Percentiles rank a stretch among this genome's conserved stretches.
Evolutionary conservation across 2,113 vertebrate species (phyloP).

Genomic region (Crotophaga sulcirostris): DNA sequence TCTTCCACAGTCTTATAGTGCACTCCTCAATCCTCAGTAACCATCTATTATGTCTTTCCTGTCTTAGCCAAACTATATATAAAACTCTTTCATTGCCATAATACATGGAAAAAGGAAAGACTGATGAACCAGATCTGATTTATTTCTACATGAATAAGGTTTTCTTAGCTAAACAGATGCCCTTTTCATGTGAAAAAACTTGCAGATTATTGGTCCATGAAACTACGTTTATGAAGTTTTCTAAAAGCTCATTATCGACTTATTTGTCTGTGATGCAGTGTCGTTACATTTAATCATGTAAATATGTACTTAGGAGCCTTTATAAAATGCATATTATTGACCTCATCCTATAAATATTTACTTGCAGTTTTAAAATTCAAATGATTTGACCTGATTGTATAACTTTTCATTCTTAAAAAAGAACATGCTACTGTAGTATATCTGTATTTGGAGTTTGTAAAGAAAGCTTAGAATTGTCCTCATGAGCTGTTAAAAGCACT

Average conservation of each 20-base stretch:
- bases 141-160: not conserved
- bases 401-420: not conserved
- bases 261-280: not conserved
- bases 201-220: not conserved
- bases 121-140: not conserved
- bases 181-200: not conserved
- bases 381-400: not conserved
- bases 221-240: not conserved
- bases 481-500: not conserved
- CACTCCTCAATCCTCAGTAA: not conserved
- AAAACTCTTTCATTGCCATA: not conserved
- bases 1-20: not conserved
- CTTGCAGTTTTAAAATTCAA: not conserved
- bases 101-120: not conserved
- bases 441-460: not conserved
- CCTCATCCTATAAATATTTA: not conserved
- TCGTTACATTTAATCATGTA: not conserved
- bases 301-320: not conserved
- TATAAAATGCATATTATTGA: not conserved
- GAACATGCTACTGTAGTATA: not conserved
- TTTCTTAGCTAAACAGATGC: slow-evolving; percentile 18
- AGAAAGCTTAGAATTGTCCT: not conserved
- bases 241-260: not conserved
- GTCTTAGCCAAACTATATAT: not conserved
- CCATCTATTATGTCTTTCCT: not conserved